Evolutionary conservation across 2,888 invertebrate species (phyloP).

Genomic region (Taenaris catops): DNA sequence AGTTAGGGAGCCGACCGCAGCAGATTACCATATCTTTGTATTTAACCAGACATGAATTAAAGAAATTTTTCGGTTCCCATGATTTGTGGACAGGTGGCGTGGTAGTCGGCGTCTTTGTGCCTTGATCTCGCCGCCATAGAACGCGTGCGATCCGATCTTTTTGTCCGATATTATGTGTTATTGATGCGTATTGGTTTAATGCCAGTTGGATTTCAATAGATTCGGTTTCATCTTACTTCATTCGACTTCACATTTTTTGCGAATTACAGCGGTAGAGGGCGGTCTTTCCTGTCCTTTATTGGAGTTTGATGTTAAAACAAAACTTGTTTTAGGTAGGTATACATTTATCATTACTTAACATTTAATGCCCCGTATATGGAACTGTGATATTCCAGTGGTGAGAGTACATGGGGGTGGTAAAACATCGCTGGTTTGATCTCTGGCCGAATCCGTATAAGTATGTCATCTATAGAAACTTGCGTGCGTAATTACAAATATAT

Average conservation of each 20-base stretch:
- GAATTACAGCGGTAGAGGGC: not conserved
- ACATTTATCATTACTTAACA: too few relatives aligned
- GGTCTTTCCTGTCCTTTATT: constrained; percentile 6
- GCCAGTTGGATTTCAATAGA: constrained; percentile 46
- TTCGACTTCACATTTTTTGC: not conserved
- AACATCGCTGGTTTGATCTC: too few relatives aligned
- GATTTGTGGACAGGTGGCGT: constrained; percentile 74
- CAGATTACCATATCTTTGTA: constrained; percentile 21
- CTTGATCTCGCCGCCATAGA: constrained; percentile 67
- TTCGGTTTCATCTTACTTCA: constrained; percentile 27
- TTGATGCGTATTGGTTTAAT: constrained; percentile 49
- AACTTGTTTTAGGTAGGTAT: too few relatives aligned
- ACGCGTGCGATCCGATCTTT: constrained; percentile 61
- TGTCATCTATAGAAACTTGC: too few relatives aligned
- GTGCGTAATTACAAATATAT: too few relatives aligned
- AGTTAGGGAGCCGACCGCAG: constrained; percentile 13
- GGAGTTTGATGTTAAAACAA: too few relatives aligned
- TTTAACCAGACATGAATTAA: constrained; percentile 22
- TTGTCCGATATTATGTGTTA: constrained; percentile 46
- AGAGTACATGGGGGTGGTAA: too few relatives aligned
- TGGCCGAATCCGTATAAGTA: too few relatives aligned
- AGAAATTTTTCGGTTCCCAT: constrained; percentile 57
- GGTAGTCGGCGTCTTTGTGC: constrained; percentile 64
- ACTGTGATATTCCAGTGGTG: too few relatives aligned
- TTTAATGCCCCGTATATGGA: too few relatives aligned